These are phyloP conservation scores for Pemphredon lugubris DNA, from an alignment of 2,888 invertebrate species.

Conservation along the genomic window DNA sequence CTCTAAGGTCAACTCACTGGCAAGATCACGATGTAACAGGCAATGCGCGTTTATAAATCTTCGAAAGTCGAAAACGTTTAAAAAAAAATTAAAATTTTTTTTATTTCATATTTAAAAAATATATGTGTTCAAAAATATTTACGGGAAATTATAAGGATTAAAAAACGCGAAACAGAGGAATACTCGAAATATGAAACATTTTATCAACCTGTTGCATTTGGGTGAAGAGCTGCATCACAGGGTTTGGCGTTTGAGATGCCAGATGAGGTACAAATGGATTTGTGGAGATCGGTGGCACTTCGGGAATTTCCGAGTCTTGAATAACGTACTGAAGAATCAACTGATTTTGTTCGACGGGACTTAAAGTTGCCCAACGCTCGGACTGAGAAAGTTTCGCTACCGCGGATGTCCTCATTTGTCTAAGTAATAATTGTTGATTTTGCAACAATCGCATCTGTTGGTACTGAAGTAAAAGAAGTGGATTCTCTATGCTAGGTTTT, in stretches of 20 bases:
- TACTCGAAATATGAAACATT: background rate
- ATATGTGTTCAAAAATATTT: too few relatives aligned
- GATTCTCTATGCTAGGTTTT: conserved; percentile 71
- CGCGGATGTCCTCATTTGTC: conserved; percentile 73
- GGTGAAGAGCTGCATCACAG: conserved; percentile 83
- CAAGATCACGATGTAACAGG: too few relatives aligned
- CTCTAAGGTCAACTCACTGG: too few relatives aligned
- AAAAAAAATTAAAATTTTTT: too few relatives aligned
- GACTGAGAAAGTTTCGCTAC: conserved; percentile 80
- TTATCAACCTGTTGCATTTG: conserved; percentile 82
- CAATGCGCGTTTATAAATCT: too few relatives aligned
- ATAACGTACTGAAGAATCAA: conserved; percentile 82
- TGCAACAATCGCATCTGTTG: conserved; percentile 81
- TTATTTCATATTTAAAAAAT: too few relatives aligned
- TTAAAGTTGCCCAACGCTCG: conserved; percentile 82
- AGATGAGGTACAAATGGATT: conserved; percentile 78
- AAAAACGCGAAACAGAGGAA: too few relatives aligned
- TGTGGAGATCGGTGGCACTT: conserved; percentile 71
- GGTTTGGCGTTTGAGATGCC: conserved; percentile 80
- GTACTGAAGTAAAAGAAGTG: conserved; percentile 73
- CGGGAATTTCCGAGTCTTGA: conserved; percentile 78
- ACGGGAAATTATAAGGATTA: too few relatives aligned
- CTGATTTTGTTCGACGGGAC: conserved; percentile 82
- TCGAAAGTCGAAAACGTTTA: too few relatives aligned
- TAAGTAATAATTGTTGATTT: conserved; percentile 80